These are phyloP conservation scores for Chymomyza costata DNA, from an alignment of 1,140 invertebrate genomes.

Conservation along the genomic window DNA sequence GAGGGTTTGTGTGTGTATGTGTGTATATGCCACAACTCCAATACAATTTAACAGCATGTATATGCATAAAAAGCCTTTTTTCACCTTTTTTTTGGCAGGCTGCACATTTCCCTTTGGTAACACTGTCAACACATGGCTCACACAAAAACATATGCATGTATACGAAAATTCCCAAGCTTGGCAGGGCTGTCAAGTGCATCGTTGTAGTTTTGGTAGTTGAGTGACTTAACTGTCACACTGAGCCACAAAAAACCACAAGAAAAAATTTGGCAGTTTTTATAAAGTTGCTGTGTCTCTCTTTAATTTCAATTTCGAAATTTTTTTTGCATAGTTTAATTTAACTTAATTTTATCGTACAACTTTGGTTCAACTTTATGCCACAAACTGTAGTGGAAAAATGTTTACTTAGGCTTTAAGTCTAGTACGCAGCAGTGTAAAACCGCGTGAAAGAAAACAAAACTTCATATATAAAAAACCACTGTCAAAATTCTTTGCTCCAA, in stretches of 20 bases:
- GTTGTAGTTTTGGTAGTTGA: slow-evolving; percentile 12
- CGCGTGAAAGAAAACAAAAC: too few species aligned
- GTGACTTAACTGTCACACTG: slow-evolving; percentile 5
- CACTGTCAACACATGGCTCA: slow-evolving; percentile 16
- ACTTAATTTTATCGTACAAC: too few species aligned
- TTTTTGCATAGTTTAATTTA: too few species aligned
- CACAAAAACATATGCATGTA: slow-evolving; percentile 4
- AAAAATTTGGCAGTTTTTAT: slow-evolving; percentile 3
- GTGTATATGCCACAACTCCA: slow-evolving; percentile 3
- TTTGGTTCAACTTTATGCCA: too few species aligned
- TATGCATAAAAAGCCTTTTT: slow-evolving; percentile 7
- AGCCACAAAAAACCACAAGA: slow-evolving; percentile 15
- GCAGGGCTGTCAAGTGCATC: slow-evolving; percentile 21
- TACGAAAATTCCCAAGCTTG: too few species aligned
- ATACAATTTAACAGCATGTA: slow-evolving; percentile 38
- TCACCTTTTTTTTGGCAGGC: slow-evolving; percentile 23
- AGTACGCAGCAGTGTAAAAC: too few species aligned
- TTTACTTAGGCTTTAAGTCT: too few species aligned
- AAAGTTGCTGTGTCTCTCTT: too few species aligned
- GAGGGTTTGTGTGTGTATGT: slow-evolving; percentile 1
- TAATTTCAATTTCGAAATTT: too few species aligned
- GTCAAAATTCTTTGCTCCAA: too few species aligned
- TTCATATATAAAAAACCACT: too few species aligned
- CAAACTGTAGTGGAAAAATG: too few species aligned
- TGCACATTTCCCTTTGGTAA: slow-evolving; percentile 7